A percentile compares a stretch with the other conserved stretches of the same genome.
These are phyloP conservation scores for Polyommatus iphigenia DNA, from an alignment of 2,888 invertebrate species.

Conservation along the genomic window DNA sequence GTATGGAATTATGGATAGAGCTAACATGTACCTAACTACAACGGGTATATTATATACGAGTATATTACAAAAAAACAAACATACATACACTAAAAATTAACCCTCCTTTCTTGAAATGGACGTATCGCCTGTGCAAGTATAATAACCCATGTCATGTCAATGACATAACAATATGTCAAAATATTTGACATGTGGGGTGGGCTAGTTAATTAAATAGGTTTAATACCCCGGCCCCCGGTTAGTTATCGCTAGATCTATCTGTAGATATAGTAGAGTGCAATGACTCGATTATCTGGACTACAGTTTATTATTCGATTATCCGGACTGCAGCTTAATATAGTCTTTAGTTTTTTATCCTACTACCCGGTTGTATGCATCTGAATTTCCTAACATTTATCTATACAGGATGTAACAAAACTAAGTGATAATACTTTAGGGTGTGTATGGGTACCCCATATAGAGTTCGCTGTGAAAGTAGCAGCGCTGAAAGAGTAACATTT, in stretches of 20 bases:
- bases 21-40: too few relatives aligned
- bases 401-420: too few relatives aligned
- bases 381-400: too few relatives aligned
- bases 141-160: conserved; percentile 7
- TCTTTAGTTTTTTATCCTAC: too few relatives aligned
- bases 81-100: not conserved
- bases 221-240: not conserved
- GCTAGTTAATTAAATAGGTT: conserved; percentile 3
- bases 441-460: too few relatives aligned
- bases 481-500: too few relatives aligned
- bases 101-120: conserved; percentile 6
- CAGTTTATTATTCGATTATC: not conserved
- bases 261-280: not conserved
- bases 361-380: too few relatives aligned
- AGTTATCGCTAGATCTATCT: not conserved
- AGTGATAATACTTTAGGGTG: too few relatives aligned
- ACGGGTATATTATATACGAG: too few relatives aligned
- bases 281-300: not conserved
- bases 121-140: conserved; percentile 3
- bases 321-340: too few relatives aligned
- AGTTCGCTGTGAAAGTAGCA: too few relatives aligned
- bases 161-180: conserved; percentile 12
- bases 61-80: not conserved
- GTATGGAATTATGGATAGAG: too few relatives aligned
- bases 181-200: conserved; percentile 7